Percentiles rank a stretch among this genome's conserved stretches.
Evolutionary conservation across 2,797 vertebrate species (phyloP).

Genomic region (Rhadinocentrus ornatus): DNA sequence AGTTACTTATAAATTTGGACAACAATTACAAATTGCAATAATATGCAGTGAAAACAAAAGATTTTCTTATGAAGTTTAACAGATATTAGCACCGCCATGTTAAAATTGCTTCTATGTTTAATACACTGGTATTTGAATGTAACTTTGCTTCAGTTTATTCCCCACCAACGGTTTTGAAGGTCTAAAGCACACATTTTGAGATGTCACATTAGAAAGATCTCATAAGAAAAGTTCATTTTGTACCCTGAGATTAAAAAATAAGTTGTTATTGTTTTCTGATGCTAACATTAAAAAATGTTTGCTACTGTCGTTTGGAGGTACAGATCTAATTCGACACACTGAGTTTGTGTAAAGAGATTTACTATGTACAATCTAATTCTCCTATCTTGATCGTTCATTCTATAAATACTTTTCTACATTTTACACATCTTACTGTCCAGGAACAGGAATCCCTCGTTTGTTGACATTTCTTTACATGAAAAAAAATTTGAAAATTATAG

Average conservation of each 20-base stretch:
- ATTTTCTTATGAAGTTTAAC: conserved; percentile 1
- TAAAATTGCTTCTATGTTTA: neutral
- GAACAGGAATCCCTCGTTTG: too few species aligned
- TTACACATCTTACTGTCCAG: neutral
- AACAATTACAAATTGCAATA: neutral
- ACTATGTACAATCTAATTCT: neutral
- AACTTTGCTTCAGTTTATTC: neutral
- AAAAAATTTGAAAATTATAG: neutral
- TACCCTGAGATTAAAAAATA: neutral
- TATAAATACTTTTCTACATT: neutral
- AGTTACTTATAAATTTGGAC: neutral
- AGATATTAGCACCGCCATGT: neutral
- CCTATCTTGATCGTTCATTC: neutral
- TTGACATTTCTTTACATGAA: too few species aligned
- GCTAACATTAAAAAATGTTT: neutral
- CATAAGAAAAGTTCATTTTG: neutral
- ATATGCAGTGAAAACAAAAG: conserved; percentile 4
- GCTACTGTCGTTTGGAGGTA: neutral
- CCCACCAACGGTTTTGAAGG: neutral
- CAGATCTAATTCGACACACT: neutral
- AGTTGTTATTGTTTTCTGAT: neutral
- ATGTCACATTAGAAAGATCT: neutral
- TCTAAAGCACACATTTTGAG: neutral
- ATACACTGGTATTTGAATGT: neutral
- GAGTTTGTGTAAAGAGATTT: neutral